phyloP scores from a whole-genome alignment of 2,797 vertebrate genomes.

The Bryconaethiops microstoma region DNA sequence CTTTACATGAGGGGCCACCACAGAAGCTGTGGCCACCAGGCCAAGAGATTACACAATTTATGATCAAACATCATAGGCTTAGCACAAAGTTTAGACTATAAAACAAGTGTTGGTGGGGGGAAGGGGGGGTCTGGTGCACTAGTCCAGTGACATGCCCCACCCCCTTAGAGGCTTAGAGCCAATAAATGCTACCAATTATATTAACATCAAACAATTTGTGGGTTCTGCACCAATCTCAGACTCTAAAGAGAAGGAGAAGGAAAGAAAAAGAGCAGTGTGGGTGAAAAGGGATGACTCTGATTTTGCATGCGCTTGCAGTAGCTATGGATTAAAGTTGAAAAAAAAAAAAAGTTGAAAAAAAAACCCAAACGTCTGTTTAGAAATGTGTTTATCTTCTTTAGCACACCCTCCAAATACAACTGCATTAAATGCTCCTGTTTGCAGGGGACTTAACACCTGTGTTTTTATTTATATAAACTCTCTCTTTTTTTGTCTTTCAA shows the following conservation, averaged over 20 bases:
- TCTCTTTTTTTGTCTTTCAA: slow-evolving; percentile 76
- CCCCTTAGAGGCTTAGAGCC: neutral
- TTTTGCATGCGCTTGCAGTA: slow-evolving; percentile 72
- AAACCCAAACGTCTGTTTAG: slow-evolving; percentile 71
- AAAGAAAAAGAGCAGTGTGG: slow-evolving; percentile 58
- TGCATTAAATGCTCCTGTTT: slow-evolving; percentile 75
- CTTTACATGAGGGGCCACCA: neutral
- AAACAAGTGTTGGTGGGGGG: neutral
- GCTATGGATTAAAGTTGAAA: slow-evolving; percentile 72
- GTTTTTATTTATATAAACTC: slow-evolving; percentile 71
- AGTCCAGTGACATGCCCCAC: too few species aligned
- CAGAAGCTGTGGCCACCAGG: neutral
- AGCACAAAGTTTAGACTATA: neutral
- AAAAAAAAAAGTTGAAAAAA: slow-evolving; percentile 63
- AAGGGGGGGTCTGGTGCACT: slow-evolving; percentile 48
- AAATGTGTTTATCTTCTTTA: slow-evolving; percentile 73
- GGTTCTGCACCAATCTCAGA: neutral
- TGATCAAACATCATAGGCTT: neutral
- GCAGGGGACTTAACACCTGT: slow-evolving; percentile 79
- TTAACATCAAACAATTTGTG: neutral
- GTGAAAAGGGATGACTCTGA: slow-evolving; percentile 62
- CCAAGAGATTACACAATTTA: neutral
- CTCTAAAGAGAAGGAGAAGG: neutral
- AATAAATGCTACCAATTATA: neutral
- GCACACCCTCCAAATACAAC: slow-evolving; percentile 72